Percentiles rank a stretch among this genome's conserved stretches.
Conservation (phyloP, 2,888 invertebrate genomes). For the Koerneria pararmatus region DNA sequence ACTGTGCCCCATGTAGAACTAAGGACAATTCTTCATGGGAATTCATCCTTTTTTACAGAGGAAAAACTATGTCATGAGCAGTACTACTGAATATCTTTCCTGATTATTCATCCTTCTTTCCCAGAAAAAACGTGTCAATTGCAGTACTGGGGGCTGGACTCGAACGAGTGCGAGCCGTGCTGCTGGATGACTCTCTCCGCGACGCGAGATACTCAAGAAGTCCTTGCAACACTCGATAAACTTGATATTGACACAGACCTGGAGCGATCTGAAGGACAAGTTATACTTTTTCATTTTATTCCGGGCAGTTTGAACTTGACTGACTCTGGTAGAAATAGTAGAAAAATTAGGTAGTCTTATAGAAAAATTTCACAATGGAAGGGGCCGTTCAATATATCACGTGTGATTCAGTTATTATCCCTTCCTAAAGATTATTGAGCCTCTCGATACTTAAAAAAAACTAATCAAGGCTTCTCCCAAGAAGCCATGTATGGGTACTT, state of each 20-base stretch:
- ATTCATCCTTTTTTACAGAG: not conserved
- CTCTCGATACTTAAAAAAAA: too few relatives aligned
- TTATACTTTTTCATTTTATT: too few relatives aligned
- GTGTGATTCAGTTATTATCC: too few relatives aligned
- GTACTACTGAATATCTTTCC: not conserved
- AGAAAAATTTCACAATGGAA: too few relatives aligned
- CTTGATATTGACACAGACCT: conserved; percentile 52
- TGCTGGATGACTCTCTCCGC: conserved; percentile 80
- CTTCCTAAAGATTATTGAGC: too few relatives aligned
- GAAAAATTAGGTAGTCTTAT: too few relatives aligned
- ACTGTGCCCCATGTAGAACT: not conserved
- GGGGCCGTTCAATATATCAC: too few relatives aligned
- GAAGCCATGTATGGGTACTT: too few relatives aligned
- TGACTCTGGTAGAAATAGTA: too few relatives aligned
- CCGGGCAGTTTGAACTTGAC: too few relatives aligned
- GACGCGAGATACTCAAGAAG: conserved; percentile 75
- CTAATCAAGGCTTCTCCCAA: too few relatives aligned
- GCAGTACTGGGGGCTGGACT: conserved; percentile 86
- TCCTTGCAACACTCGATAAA: conserved; percentile 54
- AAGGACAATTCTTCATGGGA: not conserved
- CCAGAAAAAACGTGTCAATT: conserved; percentile 22
- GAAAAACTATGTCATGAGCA: not conserved
- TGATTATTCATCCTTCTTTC: conserved; percentile 11
- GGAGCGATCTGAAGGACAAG: conserved; percentile 43
- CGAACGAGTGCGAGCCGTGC: conserved; percentile 87